Evolutionary conservation across 2,888 invertebrate species (phyloP).

Genomic region (Calephelis perditalis): DNA sequence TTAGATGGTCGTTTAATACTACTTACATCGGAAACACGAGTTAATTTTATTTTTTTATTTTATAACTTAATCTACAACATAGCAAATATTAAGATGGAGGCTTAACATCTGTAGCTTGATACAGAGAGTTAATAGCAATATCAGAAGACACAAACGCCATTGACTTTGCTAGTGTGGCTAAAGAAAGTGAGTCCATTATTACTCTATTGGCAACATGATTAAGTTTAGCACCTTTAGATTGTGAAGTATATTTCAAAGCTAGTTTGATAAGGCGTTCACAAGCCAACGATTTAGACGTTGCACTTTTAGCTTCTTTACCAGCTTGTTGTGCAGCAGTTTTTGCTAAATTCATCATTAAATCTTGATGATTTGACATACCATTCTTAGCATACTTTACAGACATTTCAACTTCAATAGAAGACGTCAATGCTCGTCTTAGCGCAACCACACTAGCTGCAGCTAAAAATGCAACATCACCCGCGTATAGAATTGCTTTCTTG

Average conservation of each 20-base stretch:
- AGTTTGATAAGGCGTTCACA: conserved; percentile 64
- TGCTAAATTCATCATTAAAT: conserved; percentile 71
- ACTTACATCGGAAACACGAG: too few species aligned
- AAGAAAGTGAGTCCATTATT: conserved; percentile 64
- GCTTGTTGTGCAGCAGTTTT: conserved; percentile 72
- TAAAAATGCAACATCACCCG: conserved; percentile 70
- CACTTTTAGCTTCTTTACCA: conserved; percentile 68
- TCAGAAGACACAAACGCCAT: conserved; percentile 71
- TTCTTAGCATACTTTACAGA: conserved; percentile 64
- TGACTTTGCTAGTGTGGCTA: conserved; percentile 65
- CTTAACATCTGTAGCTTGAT: conserved; percentile 67
- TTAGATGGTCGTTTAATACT: too few species aligned
- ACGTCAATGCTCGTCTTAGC: conserved; percentile 64
- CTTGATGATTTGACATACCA: conserved; percentile 68
- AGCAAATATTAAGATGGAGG: conserved; percentile 45
- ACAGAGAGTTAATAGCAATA: conserved; percentile 69
- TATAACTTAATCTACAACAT: neutral
- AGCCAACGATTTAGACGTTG: conserved; percentile 61
- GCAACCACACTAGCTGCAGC: conserved; percentile 70
- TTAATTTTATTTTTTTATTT: too few species aligned
- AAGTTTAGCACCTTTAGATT: conserved; percentile 61
- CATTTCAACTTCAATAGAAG: conserved; percentile 71
- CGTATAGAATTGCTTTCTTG: conserved; percentile 68
- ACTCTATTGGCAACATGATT: conserved; percentile 69
- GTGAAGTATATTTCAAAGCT: conserved; percentile 66